A percentile compares a stretch with the other conserved stretches of the same genome.
phyloP scores from a whole-genome alignment of 1,140 invertebrate genomes.

The Nasonia vitripennis region DNA sequence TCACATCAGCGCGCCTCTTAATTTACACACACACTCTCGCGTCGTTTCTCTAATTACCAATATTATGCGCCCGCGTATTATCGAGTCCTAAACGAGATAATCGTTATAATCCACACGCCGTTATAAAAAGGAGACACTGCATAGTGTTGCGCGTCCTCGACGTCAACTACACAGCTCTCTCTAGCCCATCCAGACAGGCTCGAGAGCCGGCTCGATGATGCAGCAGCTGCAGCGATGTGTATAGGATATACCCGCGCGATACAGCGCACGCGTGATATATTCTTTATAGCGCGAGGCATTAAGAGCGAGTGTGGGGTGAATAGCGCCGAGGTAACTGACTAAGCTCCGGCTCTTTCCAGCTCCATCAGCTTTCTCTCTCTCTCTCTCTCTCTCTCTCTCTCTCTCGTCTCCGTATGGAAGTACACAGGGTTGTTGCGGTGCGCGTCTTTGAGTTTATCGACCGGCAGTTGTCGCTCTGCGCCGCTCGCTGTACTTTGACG shows the following conservation, averaged over 20 bases:
- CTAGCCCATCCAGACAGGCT: background rate
- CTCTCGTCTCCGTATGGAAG: background rate
- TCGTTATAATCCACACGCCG: too few relatives aligned
- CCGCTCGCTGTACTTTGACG: too few relatives aligned
- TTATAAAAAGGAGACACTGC: too few relatives aligned
- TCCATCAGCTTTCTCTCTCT: background rate
- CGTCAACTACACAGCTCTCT: constrained; percentile 23
- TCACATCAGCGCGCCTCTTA: background rate
- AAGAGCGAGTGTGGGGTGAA: background rate
- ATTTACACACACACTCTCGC: too few relatives aligned
- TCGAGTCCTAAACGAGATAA: too few relatives aligned
- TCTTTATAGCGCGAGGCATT: background rate
- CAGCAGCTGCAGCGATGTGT: too few relatives aligned
- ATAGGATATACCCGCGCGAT: background rate
- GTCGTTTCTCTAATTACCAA: too few relatives aligned
- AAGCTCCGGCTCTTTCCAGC: background rate
- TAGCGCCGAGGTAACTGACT: background rate
- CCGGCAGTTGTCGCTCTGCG: too few relatives aligned
- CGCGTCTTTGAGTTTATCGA: constrained; percentile 22
- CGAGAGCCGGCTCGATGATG: background rate
- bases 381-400: too few relatives aligned
- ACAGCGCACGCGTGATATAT: background rate
- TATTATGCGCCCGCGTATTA: too few relatives aligned
- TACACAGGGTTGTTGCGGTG: background rate
- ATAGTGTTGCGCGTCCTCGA: background rate